Percentiles rank a stretch among this genome's conserved stretches.
phyloP scores from a whole-genome alignment of 1,140 invertebrate species.

The Thaumetopoea pityocampa region DNA sequence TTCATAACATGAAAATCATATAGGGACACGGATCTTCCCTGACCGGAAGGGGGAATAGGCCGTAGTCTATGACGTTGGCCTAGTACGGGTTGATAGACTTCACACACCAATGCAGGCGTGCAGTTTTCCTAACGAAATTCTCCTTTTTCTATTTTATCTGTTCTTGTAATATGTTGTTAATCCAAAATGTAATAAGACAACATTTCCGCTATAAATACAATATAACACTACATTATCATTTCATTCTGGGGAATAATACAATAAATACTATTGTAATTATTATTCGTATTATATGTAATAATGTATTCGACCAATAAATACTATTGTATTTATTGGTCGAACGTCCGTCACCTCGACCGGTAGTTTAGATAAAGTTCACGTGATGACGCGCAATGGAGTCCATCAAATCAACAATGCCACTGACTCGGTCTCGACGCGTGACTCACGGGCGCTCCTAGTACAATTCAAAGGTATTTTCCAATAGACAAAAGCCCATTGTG shows the following conservation, averaged over 20 bases:
- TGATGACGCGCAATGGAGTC: constrained; percentile 10
- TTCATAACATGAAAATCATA: too few relatives aligned
- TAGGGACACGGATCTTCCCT: too few relatives aligned
- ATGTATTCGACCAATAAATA: too few relatives aligned
- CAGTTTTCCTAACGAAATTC: too few relatives aligned
- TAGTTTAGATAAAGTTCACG: constrained; percentile 19
- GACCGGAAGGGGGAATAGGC: too few relatives aligned
- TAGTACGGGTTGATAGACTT: too few relatives aligned
- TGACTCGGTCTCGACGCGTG: constrained; percentile 9
- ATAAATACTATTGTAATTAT: constrained; percentile 10
- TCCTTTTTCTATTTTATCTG: too few relatives aligned
- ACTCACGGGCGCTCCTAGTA: constrained; percentile 14
- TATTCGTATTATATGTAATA: too few relatives aligned
- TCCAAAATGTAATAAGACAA: constrained; percentile 35
- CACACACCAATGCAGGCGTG: too few relatives aligned
- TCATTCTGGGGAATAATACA: too few relatives aligned
- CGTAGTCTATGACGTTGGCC: too few relatives aligned
- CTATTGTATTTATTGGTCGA: constrained; percentile 18
- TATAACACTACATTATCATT: constrained; percentile 20
- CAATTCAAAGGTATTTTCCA: constrained; percentile 27
- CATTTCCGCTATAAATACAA: constrained; percentile 14
- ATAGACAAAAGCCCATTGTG: constrained; percentile 57
- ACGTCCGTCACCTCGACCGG: constrained; percentile 1
- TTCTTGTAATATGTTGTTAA: too few relatives aligned
- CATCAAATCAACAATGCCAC: constrained; percentile 1